These are phyloP conservation scores for Amazona ochrocephala DNA, from an alignment of 2,797 vertebrate genomes.

Conservation along the genomic window DNA sequence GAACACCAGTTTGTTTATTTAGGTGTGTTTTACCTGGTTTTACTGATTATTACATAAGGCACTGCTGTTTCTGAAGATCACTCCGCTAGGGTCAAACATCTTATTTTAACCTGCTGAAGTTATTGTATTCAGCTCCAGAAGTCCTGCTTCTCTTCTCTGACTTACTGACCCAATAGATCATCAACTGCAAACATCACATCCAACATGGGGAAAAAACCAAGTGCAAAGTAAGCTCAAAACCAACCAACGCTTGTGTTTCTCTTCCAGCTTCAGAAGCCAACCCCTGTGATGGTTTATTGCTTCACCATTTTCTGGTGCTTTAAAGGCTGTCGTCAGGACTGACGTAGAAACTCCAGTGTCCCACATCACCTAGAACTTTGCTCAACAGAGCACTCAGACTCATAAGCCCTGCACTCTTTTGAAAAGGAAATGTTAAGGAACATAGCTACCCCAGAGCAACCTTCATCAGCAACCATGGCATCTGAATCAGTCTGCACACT, in stretches of 20 bases:
- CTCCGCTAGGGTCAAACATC: background rate
- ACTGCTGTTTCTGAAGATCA: background rate
- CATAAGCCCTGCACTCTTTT: background rate
- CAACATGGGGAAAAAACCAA: background rate
- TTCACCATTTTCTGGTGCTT: background rate
- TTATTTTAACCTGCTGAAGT: background rate
- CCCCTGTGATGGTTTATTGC: background rate
- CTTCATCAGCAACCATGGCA: background rate
- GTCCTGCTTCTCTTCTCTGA: background rate
- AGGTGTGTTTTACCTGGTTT: background rate
- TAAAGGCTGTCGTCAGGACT: background rate
- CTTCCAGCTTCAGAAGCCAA: background rate
- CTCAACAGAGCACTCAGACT: background rate
- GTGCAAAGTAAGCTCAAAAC: background rate
- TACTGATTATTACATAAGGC: background rate
- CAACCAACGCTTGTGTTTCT: background rate
- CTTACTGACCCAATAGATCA: background rate
- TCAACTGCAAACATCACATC: rapidly evolving
- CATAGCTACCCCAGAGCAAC: background rate
- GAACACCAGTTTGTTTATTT: background rate
- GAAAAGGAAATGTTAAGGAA: background rate
- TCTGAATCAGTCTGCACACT: background rate
- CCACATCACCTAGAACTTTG: background rate
- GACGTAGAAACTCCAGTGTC: background rate
- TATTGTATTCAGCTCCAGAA: background rate